These are phyloP conservation scores for Forbesichthys agassizii DNA, from an alignment of 2,113 vertebrate species.

Conservation along the genomic window DNA sequence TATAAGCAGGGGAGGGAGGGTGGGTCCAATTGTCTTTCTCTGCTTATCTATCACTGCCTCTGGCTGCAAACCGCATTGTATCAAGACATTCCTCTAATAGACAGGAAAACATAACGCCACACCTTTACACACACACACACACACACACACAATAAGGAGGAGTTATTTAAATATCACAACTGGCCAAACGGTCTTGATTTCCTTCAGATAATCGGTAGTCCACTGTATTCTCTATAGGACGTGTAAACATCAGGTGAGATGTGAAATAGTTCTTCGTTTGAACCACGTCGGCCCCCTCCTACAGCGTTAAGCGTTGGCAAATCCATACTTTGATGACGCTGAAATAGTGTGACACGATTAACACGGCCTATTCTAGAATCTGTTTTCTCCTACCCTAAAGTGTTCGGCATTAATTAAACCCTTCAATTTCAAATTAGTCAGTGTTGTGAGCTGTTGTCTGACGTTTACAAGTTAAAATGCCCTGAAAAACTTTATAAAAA, in stretches of 20 bases:
- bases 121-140: constrained; percentile 32
- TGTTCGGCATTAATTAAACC: constrained; percentile 29
- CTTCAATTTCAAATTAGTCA: constrained; percentile 42
- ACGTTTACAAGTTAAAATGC: constrained; percentile 55
- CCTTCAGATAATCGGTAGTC: constrained; percentile 68
- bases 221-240: constrained; percentile 39
- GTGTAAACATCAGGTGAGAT: constrained; percentile 58
- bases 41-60: constrained; percentile 47
- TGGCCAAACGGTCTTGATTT: constrained; percentile 72
- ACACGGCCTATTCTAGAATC: constrained; percentile 10
- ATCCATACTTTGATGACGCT: neutral
- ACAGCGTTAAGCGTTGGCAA: neutral
- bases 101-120: constrained; percentile 35
- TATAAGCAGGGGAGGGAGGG: constrained; percentile 59
- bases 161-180: constrained; percentile 52
- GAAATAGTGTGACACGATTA: neutral
- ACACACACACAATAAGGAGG: constrained; percentile 18
- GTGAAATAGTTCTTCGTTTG: constrained; percentile 25
- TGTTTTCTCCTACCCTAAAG: constrained; percentile 20
- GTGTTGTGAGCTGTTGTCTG: constrained; percentile 40
- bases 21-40: neutral
- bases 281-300: constrained; percentile 12
- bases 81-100: constrained; percentile 55
- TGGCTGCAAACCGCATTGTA: constrained; percentile 52
- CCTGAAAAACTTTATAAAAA: constrained; percentile 45